Evolutionary conservation across 1,140 invertebrate genomes (phyloP), one percentile per base, ranked within the genome.

Genomic region (Ceratosolen solmsi): DNA sequence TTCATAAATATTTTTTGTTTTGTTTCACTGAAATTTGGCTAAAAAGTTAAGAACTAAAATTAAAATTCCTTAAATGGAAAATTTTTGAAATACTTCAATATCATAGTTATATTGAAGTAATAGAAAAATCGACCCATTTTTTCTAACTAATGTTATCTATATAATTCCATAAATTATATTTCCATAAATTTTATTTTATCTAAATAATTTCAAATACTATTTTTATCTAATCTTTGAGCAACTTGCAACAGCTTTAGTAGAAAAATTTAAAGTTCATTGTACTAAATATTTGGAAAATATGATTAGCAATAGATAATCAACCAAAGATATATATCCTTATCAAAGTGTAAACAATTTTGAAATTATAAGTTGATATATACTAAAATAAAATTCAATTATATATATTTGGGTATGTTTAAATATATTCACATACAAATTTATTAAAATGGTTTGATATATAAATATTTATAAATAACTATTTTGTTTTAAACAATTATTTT

Each of bases 201-300:
- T 46, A 46, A 46, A 36, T 70, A 30, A 70, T 30, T 11, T 27
- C 3, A 60, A 60, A 60, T 49, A 33, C 20, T 36, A 54, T 17
- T 17, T 78, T 33, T 70, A 78, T 68, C 27, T 78, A 51, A 78
- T 78, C 46, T 78, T 70, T 36, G 36, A 68, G 46, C 13, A 51
- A 78, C 4, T 51, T 70, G 38, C 36, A 65, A 30, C 11, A 11
- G 46, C 36, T 22, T 70, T 41, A 54, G 33, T 25, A 78, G 30
- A 68, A 78, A 54, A 36, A 36, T 33, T 33, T 54, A 25, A 41
- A 70, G 76, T 78, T 78, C 63, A 70, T 79, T 71, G 65, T 56
- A 79, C 65, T 79, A 49, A 75, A 46, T 74, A 73, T 58, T 56
- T 1, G 56, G 51, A 58, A 56, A 74, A 20, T 27, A 74, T 22